Base-by-base conservation (phyloP, 2,797 vertebrate species). In the Anguilla marmorata region DNA sequence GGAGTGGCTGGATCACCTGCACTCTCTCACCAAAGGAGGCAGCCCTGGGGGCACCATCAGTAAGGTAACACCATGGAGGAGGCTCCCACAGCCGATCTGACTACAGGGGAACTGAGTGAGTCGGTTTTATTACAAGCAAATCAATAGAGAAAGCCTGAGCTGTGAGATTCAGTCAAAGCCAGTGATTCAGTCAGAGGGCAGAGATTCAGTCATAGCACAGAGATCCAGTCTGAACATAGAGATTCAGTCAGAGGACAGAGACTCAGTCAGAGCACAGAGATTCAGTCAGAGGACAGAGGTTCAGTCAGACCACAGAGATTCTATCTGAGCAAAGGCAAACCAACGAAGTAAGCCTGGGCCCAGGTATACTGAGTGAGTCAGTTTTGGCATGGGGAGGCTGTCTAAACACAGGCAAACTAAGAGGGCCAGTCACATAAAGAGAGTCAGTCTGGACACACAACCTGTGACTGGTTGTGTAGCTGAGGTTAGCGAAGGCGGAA, bases 1-100 rank as follows among this genome's bases (percentile, higher is more conserved):
- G 0, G 98, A 99, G 27, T 99, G 99, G 99, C 93, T 99, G 0
- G 98, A 99, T 50, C 97, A 98, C 89, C 96, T 99, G 86, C 96
- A 96, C 87, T 95, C 95, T 76, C 95, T 97, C 72, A 97, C 95
- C 92, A 99, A 97, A 96, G 97, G 97, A 79, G 96, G 96, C 0
- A 95, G 96, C 56, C 96, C 97, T 48, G 96, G 95, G 56, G 92
- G 95, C 89, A 97, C 96, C 0, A 90, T 97, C 19, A 93, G 95
- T 89, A 99, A 98, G 95, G 96, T 96, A 84, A 33, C 2, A 41
- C 76, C 79, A n/a, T 74, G 69, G 50, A 14, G 33, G 74, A 21
- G 19, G 37, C 16, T 45, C 74, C 74, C 69, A 33, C 21, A 16
- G 24, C 74, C 74, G 1, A 33, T 41, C 2, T 14, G 74, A 41